These are phyloP conservation scores for Heliothis virescens DNA, from an alignment of 1,140 invertebrate species.

Conservation along the genomic window DNA sequence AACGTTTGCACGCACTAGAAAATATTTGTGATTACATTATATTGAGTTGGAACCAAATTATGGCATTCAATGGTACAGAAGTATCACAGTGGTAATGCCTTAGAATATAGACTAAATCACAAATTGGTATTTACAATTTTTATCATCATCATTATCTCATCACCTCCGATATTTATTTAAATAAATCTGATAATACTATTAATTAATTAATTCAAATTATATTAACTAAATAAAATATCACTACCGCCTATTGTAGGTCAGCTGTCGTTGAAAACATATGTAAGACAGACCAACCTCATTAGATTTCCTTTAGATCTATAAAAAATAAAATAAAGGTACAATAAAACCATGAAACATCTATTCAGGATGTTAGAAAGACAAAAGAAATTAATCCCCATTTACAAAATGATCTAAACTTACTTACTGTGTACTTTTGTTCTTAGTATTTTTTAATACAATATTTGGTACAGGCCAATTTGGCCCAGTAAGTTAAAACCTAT, in stretches of 20 bases:
- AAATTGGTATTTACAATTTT: conserved; percentile 40
- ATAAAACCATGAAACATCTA: conserved; percentile 28
- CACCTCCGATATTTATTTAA: conserved; percentile 30
- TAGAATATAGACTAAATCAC: conserved; percentile 39
- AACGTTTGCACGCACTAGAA: conserved; percentile 15
- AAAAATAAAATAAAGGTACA: conserved; percentile 33
- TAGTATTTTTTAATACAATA: neutral
- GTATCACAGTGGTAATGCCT: conserved; percentile 66
- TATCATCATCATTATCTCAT: conserved; percentile 22
- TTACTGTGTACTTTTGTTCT: neutral
- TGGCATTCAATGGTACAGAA: conserved; percentile 69
- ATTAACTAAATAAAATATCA: conserved; percentile 47
- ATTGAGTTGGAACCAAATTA: conserved; percentile 31
- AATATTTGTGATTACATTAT: conserved; percentile 30
- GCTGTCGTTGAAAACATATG: conserved; percentile 58
- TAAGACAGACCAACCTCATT: conserved; percentile 45
- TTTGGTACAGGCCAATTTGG: conserved; percentile 24
- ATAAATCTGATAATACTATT: conserved; percentile 42
- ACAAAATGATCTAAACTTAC: conserved; percentile 13
- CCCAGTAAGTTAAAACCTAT: conserved; percentile 9
- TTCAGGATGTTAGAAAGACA: conserved; percentile 23
- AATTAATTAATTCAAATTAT: conserved; percentile 39
- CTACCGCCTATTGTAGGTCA: conserved; percentile 29
- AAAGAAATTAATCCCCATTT: conserved; percentile 30
- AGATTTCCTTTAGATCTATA: conserved; percentile 45